These are phyloP conservation scores for Melinopterus prodromus DNA, from an alignment of 2,888 invertebrate genomes.

Conservation along the genomic window DNA sequence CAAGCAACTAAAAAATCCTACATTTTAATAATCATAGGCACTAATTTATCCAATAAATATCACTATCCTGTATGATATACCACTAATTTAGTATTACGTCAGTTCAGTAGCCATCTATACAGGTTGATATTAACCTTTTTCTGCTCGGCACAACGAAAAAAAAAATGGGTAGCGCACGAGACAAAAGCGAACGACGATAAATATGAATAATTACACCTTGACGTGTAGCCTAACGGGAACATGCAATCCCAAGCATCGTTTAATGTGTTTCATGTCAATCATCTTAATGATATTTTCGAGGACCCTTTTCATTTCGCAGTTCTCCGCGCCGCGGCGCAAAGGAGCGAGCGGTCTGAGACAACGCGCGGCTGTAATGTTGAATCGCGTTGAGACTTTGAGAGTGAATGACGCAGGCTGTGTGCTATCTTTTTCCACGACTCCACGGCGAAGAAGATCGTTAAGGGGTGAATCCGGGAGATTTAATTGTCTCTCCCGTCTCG, in stretches of 20 bases:
- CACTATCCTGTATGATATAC: no score
- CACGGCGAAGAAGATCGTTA: neutral
- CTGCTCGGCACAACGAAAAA: no score
- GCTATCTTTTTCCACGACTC: constrained; percentile 30
- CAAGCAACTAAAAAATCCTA: no score
- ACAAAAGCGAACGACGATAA: constrained; percentile 53
- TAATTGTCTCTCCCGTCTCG: neutral
- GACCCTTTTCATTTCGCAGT: constrained; percentile 55
- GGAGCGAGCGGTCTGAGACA: constrained; percentile 45
- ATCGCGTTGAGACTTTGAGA: constrained; percentile 49
- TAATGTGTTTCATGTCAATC: constrained; percentile 60
- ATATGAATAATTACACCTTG: constrained; percentile 58
- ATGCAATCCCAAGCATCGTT: constrained; percentile 59
- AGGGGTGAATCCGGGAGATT: neutral
- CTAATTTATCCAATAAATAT: no score
- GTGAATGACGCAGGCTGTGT: constrained; percentile 48
- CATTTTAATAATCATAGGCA: no score
- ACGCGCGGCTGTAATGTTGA: neutral
- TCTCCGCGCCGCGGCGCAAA: constrained; percentile 18
- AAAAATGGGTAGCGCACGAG: constrained; percentile 33
- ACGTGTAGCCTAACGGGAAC: constrained; percentile 53
- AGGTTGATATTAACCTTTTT: no score
- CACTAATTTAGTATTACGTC: no score
- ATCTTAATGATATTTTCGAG: constrained; percentile 59
- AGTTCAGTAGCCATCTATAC: no score